Percentiles rank a stretch among this genome's conserved stretches.
These are phyloP conservation scores for Ichneumoninae sp. DNA, from an alignment of 2,888 invertebrate genomes.

Conservation along the genomic window DNA sequence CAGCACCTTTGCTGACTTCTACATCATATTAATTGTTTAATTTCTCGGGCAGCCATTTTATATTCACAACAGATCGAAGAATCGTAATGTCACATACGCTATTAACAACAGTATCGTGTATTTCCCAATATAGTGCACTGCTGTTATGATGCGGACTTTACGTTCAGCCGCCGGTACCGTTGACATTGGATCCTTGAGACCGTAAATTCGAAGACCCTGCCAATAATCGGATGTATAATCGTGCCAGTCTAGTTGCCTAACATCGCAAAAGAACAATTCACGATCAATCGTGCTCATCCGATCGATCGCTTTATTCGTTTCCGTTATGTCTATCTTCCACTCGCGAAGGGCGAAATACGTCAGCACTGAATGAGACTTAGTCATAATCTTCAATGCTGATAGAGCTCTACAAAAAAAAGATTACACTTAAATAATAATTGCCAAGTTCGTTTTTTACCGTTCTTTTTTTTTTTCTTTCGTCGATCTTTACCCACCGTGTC, in stretches of 20 bases:
- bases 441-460: background rate
- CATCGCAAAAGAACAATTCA: background rate
- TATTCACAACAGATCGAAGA: background rate
- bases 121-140: background rate
- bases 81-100: background rate
- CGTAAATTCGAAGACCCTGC: background rate
- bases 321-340: background rate
- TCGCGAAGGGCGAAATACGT: background rate
- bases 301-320: background rate
- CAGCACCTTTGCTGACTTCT: background rate
- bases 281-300: background rate
- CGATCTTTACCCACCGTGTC: no score
- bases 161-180: background rate
- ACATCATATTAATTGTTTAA: background rate
- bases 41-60: background rate
- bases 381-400: background rate
- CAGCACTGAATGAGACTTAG: background rate
- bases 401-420: background rate
- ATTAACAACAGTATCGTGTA: background rate
- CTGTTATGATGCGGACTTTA: background rate
- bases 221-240: background rate
- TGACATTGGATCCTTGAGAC: background rate
- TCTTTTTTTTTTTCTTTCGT: background rate
- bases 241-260: background rate
- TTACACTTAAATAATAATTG: background rate